A percentile compares a stretch with the other conserved stretches of the same genome.
Conservation (phyloP, 1,140 invertebrate genomes). For the Neoseiulus cucumeris region DNA sequence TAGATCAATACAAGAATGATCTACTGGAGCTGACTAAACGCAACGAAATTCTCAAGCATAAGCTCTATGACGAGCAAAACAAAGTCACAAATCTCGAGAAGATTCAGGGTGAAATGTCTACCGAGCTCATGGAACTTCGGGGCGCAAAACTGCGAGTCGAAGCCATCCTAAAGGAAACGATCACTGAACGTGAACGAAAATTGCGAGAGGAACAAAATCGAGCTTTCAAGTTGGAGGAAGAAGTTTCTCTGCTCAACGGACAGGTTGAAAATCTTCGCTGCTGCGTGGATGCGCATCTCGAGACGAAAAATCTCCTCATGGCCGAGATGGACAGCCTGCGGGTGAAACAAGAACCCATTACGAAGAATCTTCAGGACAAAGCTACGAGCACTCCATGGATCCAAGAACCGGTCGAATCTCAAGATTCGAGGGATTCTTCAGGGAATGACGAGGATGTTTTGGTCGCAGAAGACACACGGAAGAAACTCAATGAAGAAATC, state of each 20-base stretch:
- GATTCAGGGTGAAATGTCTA: neutral
- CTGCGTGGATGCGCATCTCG: neutral
- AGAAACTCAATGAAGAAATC: neutral
- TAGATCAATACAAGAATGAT: conserved; percentile 4
- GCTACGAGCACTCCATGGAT: too few species aligned
- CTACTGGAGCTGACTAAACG: neutral
- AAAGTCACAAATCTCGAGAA: neutral
- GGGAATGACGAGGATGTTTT: too few species aligned
- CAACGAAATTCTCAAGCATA: neutral
- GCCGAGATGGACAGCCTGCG: neutral
- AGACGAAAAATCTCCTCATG: conserved; percentile 1
- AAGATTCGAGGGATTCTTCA: too few species aligned
- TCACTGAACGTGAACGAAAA: neutral
- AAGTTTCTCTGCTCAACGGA: neutral
- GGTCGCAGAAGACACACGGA: neutral
- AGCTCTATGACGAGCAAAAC: neutral
- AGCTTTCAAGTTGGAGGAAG: neutral
- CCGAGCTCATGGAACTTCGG: neutral
- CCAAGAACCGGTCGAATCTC: too few species aligned
- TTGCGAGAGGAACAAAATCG: neutral
- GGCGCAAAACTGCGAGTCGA: neutral
- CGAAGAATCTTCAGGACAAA: too few species aligned
- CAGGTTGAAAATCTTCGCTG: neutral
- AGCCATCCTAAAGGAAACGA: neutral
- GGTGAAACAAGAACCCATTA: too few species aligned